Conservation (phyloP, 1,140 invertebrate genomes). For the Coenobita brevimanus region DNA sequence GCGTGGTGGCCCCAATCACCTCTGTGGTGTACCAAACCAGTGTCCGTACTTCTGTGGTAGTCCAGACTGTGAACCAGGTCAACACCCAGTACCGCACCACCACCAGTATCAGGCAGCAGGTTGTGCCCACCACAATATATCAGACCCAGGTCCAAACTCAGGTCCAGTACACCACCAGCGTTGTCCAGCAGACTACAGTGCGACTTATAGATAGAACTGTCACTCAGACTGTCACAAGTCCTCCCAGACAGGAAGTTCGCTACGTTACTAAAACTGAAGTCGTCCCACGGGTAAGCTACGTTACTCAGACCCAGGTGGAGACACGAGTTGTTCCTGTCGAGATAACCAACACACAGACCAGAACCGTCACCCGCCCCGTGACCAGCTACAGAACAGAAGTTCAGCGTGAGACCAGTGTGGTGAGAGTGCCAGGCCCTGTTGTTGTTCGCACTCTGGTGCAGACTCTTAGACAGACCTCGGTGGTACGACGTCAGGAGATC, state of each 20-base stretch:
- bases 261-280: slow-evolving; percentile 38
- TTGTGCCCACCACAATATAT: slow-evolving; percentile 38
- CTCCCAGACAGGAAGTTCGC: slow-evolving; percentile 10
- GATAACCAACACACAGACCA: slow-evolving; percentile 33
- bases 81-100: slow-evolving; percentile 35
- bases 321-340: slow-evolving; percentile 42
- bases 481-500: slow-evolving; percentile 1
- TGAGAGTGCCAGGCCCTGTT: slow-evolving; percentile 32
- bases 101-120: slow-evolving; percentile 22
- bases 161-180: slow-evolving; percentile 15
- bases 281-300: slow-evolving; percentile 35
- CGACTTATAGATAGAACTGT: slow-evolving; percentile 6
- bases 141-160: slow-evolving; percentile 25
- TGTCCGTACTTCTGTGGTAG: slow-evolving; percentile 19
- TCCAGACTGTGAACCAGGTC: slow-evolving; percentile 45
- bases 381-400: slow-evolving; percentile 25
- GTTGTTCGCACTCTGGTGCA: slow-evolving; percentile 23
- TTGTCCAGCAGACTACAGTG: slow-evolving; percentile 19
- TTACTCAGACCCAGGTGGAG: slow-evolving; percentile 37
- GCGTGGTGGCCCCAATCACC: background rate
- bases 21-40: slow-evolving; percentile 34
- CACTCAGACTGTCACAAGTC: slow-evolving; percentile 48
- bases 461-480: slow-evolving; percentile 39
- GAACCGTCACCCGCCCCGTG: slow-evolving; percentile 13
- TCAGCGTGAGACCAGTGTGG: slow-evolving; percentile 12